phyloP scores from a whole-genome alignment of 2,888 invertebrate genomes.

The Alitta virens region DNA sequence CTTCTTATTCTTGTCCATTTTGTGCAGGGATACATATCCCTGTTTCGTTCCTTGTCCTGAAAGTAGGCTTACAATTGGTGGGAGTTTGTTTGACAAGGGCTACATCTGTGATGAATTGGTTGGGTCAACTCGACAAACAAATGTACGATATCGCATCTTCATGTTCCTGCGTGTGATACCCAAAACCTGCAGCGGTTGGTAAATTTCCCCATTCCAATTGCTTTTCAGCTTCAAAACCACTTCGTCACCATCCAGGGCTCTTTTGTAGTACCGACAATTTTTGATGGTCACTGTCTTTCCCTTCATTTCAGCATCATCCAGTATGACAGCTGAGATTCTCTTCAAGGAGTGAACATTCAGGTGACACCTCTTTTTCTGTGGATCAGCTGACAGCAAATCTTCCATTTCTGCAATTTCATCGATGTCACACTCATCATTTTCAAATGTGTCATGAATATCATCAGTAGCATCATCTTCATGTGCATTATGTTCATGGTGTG shows the following conservation, averaged over 20 bases:
- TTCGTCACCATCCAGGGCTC: conserved; percentile 42
- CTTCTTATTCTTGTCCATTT: conserved; percentile 30
- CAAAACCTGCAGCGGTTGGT: conserved; percentile 30
- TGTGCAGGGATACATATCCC: conserved; percentile 37
- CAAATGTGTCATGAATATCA: too few relatives aligned
- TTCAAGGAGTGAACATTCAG: too few relatives aligned
- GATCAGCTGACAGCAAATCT: too few relatives aligned
- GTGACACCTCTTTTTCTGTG: too few relatives aligned
- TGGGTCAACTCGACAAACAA: conserved; percentile 43
- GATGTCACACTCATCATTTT: too few relatives aligned
- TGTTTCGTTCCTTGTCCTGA: conserved; percentile 30
- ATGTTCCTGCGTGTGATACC: conserved; percentile 39
- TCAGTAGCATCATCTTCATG: too few relatives aligned
- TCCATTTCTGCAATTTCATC: too few relatives aligned
- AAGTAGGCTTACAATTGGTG: conserved; percentile 39
- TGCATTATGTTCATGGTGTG: too few relatives aligned
- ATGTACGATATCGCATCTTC: conserved; percentile 35
- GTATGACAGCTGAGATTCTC: too few relatives aligned
- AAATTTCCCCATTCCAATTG: conserved; percentile 17
- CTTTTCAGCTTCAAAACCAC: conserved; percentile 42
- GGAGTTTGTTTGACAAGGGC: conserved; percentile 40
- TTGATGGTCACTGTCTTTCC: conserved; percentile 28
- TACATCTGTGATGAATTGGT: conserved; percentile 39
- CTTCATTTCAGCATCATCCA: too few relatives aligned
- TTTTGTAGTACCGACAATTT: conserved; percentile 34